These are phyloP conservation scores for Myrmecophaga tridactyla DNA, from an alignment of 2,113 vertebrate species.

Conservation along the genomic window DNA sequence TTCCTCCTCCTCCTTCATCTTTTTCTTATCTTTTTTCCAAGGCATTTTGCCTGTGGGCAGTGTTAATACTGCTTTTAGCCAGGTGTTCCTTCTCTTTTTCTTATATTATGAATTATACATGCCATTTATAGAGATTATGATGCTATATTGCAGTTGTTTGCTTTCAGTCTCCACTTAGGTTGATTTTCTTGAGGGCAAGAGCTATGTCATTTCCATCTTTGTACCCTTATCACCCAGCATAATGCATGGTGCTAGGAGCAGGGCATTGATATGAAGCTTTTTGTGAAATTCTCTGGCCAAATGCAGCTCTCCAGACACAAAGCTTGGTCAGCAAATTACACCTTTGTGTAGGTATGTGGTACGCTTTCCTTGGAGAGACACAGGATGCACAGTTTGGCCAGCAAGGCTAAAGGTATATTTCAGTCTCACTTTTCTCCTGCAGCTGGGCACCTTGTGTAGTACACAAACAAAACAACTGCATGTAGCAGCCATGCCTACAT, in stretches of 20 bases:
- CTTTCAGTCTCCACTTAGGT: neutral
- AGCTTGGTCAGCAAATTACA: neutral
- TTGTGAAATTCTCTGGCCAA: neutral
- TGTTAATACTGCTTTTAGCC: neutral
- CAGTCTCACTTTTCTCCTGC: neutral
- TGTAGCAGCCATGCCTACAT: too few relatives aligned
- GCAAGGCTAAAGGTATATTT: neutral
- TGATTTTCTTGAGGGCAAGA: neutral
- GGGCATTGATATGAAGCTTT: neutral
- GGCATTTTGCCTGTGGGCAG: neutral
- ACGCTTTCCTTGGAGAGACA: neutral
- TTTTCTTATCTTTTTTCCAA: neutral
- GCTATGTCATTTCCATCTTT: neutral
- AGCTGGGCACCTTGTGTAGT: neutral
- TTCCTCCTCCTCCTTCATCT: neutral
- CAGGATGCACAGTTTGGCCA: neutral
- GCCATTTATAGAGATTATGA: neutral
- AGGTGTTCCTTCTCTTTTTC: neutral
- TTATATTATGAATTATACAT: neutral
- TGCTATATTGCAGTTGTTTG: neutral
- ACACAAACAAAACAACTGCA: neutral
- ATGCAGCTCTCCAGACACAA: neutral
- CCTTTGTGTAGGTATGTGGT: neutral
- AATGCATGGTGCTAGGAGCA: neutral
- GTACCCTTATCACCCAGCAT: neutral